Evolutionary conservation across 2,113 vertebrate genomes (phyloP), one percentile per base, ranked within the genome.

Genomic region (Noturus placidus): DNA sequence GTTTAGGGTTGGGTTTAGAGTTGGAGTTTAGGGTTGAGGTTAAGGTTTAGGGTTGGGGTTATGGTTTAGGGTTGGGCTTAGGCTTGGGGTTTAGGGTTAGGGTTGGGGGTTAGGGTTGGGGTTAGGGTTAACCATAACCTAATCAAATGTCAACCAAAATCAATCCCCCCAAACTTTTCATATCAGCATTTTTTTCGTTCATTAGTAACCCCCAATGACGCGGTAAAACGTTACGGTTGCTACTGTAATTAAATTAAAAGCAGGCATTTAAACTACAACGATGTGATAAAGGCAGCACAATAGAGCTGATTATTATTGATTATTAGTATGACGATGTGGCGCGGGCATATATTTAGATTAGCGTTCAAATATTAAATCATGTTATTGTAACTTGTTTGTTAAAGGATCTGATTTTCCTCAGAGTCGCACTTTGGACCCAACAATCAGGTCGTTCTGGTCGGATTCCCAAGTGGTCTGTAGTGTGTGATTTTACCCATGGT

Each of bases 401-500:
- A 50, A 9, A 42, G 33, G 1, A 33, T 42, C 35, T 20, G 11
- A 8, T 74, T 74, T 74, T 20, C 6, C 19, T 74, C 33, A 7
- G 35, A 42, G 35, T 74, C 6, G 22, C 22, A 10, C 10, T 42
- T 42, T 74, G 20, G 2, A 74, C 22, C 33, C 70, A 15, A 17
- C 42, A 7, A n/a, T 77, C 46, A 50, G 46, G 74, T 46, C 3
- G 13, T 52, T 77, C 42, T 77, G 74, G 74, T 77, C 8, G 11
- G 25, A 77, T 77, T 77, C 74, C 42, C 42, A n/a, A 52, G 42
- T 77, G 74, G 25, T 13, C 42, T 27, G 25, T 27, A 52, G 14
- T 65, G 86, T 85, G 74, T 42, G 83, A 42, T 74, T 56, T 35
- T 80, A 76, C 76, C 46, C 30, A 77, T 38, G 72, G 82, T 76